Base-by-base conservation (phyloP, 1,140 invertebrate species). In the Heterodera schachtii region DNA sequence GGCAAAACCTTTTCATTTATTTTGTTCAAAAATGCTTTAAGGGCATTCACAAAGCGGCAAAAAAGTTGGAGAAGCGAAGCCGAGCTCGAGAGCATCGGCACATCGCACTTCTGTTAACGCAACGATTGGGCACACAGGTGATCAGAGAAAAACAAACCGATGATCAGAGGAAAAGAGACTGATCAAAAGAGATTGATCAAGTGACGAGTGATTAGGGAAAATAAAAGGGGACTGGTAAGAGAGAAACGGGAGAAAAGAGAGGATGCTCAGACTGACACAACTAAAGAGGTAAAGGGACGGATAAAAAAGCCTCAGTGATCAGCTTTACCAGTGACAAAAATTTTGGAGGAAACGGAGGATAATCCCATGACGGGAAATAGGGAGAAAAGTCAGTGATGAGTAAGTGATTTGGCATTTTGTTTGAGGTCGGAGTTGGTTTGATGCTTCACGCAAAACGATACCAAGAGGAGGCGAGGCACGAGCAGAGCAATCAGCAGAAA, bases 31-130 rank as follows among this genome's bases (percentile, higher is more conserved):
- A 66, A 13, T 13, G 13, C 74, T 66, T 83, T 89, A 78, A 90
- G 87, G 88, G 88, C 66, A 89, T 89, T 76, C 88, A 89, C 74
- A 84, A 90, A 84, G 88, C 88, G 31, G 88, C 88, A 44, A 89
- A 89, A 81, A 89, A 90, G 81, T 75, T 89, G 21, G 89, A 89
- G 75, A 89, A 89, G 75, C 87, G 87, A 75, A 87, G 85, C 21
- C 88, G 87, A 82, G 89, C 89, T 8, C 90, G 90, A 82, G 88
- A 89, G 76, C 83, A 89, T 70, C 82, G 89, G 69, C 87, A 90
- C 75, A 90, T 89, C 74, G 88, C 88, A 1, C 69, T 89, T 60
- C 78, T 89, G 57, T 79, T 89, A 21, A 89, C 88, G 73, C 88
- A 89, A 78, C 52, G 88, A 52, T 80, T 90, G 43, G 89, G 89